Percentiles rank a stretch among this genome's conserved stretches.
phyloP scores from a whole-genome alignment of 2,113 vertebrate genomes.

The Verasper variegatus region DNA sequence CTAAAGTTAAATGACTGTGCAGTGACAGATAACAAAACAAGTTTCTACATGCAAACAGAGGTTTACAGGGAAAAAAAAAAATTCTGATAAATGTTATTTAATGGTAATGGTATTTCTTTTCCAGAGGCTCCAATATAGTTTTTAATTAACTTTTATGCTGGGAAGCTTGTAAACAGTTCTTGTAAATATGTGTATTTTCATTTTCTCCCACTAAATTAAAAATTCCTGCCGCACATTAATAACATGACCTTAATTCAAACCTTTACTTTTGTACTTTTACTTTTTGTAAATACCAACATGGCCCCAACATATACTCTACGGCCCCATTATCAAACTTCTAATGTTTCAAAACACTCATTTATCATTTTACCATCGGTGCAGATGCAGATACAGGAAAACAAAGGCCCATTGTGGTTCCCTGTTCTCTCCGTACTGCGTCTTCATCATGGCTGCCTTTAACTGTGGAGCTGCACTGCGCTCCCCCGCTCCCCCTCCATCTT shows the following conservation, averaged over 20 bases:
- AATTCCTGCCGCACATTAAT: not conserved
- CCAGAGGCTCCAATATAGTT: not conserved
- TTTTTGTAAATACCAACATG: not conserved
- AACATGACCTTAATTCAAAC: not conserved
- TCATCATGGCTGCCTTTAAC: constrained; percentile 25
- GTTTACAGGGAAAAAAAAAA: not conserved
- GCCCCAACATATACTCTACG: not conserved
- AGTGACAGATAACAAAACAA: constrained; percentile 21
- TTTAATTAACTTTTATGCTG: not conserved
- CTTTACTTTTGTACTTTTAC: not conserved
- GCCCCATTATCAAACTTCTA: not conserved
- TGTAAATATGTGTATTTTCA: not conserved
- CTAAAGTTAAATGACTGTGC: constrained; percentile 19
- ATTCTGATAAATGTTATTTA: not conserved
- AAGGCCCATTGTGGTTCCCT: constrained; percentile 15
- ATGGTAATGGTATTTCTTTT: not conserved
- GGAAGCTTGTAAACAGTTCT: not conserved
- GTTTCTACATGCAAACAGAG: not conserved
- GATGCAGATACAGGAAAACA: constrained; percentile 5
- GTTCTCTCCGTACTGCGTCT: constrained; percentile 5
- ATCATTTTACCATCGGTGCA: constrained; percentile 3
- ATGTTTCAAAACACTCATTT: too few species aligned
- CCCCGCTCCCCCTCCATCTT: not conserved
- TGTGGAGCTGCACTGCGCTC: not conserved
- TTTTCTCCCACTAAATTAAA: not conserved